Percentiles rank a stretch among this genome's conserved stretches.
Evolutionary conservation across 2,888 invertebrate species (phyloP).

Genomic region (Sthenelais limicola): DNA sequence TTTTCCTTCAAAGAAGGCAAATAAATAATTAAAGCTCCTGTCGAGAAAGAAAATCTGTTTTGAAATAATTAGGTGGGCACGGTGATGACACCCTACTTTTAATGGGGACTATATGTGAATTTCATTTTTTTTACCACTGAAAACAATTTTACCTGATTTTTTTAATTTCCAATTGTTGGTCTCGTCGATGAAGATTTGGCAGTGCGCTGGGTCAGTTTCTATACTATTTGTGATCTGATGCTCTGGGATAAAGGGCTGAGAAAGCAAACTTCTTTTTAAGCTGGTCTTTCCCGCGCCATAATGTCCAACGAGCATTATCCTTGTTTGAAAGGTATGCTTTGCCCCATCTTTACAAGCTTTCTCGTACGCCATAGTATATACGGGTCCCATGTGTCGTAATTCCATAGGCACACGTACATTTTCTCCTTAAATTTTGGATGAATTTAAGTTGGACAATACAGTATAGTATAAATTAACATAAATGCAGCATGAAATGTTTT

Average conservation of each 20-base stretch:
- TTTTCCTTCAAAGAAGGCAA: no score
- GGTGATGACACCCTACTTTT: no score
- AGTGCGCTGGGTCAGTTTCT: slow-evolving; percentile 9
- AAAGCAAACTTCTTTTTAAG: not conserved
- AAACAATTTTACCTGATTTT: not conserved
- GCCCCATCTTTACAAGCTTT: slow-evolving; percentile 6
- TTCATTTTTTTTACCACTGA: no score
- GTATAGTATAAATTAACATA: no score
- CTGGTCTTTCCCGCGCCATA: slow-evolving; percentile 15
- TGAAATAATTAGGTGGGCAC: no score
- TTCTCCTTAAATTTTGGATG: no score
- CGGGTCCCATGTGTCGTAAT: slow-evolving; percentile 6
- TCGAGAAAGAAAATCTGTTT: no score
- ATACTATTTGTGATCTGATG: slow-evolving; percentile 8
- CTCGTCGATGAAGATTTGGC: slow-evolving; percentile 1
- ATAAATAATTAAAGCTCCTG: no score
- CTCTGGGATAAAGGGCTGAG: not conserved
- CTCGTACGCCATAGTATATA: slow-evolving; percentile 10
- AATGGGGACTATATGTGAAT: no score
- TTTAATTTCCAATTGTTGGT: slow-evolving; percentile 1
- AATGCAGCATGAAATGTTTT: no score
- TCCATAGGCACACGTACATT: slow-evolving; percentile 5
- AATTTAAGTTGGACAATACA: no score
- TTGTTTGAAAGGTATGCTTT: not conserved
- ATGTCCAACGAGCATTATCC: slow-evolving; percentile 19